These are phyloP conservation scores for Tangara arthus DNA, from an alignment of 2,797 vertebrate genomes.

Conservation along the genomic window DNA sequence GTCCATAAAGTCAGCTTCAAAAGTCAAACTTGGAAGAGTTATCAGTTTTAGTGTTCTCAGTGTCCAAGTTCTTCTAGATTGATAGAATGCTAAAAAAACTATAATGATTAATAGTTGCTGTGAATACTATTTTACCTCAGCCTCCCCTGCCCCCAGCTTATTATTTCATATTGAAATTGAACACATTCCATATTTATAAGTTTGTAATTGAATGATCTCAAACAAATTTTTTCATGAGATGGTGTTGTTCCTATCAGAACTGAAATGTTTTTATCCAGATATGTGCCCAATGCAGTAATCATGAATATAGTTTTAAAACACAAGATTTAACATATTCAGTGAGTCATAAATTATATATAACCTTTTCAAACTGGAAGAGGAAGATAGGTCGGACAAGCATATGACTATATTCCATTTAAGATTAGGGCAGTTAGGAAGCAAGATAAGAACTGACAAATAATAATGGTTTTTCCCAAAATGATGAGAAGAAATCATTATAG, in stretches of 20 bases:
- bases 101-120: neutral
- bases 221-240: neutral
- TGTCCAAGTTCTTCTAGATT: neutral
- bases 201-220: neutral
- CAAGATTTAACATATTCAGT: neutral
- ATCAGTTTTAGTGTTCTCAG: neutral
- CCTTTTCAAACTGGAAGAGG: neutral
- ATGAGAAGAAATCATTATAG: neutral
- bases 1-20: neutral
- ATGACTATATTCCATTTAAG: neutral
- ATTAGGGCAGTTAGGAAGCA: neutral
- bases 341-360: slow-evolving; percentile 25
- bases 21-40: neutral
- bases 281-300: neutral
- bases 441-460: neutral
- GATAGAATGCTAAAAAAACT: neutral
- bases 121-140: neutral
- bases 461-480: neutral
- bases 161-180: neutral
- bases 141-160: neutral
- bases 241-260: neutral
- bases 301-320: neutral
- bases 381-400: neutral
- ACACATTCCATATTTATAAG: neutral
- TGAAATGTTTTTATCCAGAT: neutral